Percentiles rank a stretch among this genome's conserved stretches.
Evolutionary conservation across 2,888 invertebrate species (phyloP).

Genomic region (Eupithecia abbreviata): DNA sequence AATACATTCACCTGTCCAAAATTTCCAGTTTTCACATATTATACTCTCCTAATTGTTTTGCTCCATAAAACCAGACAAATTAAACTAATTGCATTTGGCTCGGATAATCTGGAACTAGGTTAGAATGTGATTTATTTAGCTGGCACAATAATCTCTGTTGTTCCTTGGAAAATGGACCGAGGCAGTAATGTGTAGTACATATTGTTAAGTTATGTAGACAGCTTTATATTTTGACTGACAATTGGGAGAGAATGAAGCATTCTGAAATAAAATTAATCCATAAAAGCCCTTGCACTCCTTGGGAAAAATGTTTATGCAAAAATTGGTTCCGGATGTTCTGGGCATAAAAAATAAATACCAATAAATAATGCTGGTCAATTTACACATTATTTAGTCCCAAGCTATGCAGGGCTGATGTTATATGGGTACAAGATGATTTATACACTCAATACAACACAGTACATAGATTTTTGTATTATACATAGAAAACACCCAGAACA

Average conservation of each 20-base stretch:
- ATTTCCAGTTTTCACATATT: not conserved
- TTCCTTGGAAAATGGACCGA: not conserved
- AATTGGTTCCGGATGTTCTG: too few relatives aligned
- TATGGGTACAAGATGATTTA: too few relatives aligned
- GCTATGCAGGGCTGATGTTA: too few relatives aligned
- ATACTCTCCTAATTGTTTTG: not conserved
- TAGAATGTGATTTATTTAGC: conserved; percentile 1
- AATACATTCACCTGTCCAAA: not conserved
- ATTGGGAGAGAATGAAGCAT: not conserved
- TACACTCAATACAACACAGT: too few relatives aligned
- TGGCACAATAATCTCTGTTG: conserved; percentile 12
- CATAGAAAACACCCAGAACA: too few relatives aligned
- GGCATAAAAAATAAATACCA: too few relatives aligned
- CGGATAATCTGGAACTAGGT: conserved; percentile 21
- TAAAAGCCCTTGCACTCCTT: too few relatives aligned
- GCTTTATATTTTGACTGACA: not conserved
- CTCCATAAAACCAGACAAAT: not conserved
- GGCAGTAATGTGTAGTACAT: not conserved
- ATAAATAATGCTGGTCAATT: too few relatives aligned
- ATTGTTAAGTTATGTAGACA: not conserved
- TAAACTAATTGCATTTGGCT: conserved; percentile 23
- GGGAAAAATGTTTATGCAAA: too few relatives aligned
- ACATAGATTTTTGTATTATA: too few relatives aligned
- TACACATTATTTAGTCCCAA: too few relatives aligned
- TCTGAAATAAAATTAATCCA: too few relatives aligned